A percentile compares a stretch with the other conserved stretches of the same genome.
These are phyloP conservation scores for Adineta ricciae DNA, from an alignment of 2,888 invertebrate species.

Conservation along the genomic window DNA sequence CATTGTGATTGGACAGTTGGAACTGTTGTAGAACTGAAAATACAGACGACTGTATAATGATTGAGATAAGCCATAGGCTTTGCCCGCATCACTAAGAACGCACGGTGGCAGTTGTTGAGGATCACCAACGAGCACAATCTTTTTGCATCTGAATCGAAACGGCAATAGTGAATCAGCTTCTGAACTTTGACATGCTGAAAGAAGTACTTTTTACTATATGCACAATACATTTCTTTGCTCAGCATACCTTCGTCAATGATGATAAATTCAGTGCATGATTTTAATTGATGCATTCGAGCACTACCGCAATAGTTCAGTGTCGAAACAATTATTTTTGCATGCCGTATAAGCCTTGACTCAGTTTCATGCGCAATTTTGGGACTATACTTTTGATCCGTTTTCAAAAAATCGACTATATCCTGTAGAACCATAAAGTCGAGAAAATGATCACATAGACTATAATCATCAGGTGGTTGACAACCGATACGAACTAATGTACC, in stretches of 20 bases:
- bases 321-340: not conserved
- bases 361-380: not conserved
- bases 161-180: not conserved
- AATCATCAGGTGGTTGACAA: constrained; percentile 6
- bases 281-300: not conserved
- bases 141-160: constrained; percentile 40
- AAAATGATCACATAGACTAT: not conserved
- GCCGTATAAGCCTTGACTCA: not conserved
- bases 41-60: constrained; percentile 69
- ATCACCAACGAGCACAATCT: constrained; percentile 73
- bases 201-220: not conserved
- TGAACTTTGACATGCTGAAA: not conserved
- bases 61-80: constrained; percentile 60
- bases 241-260: constrained; percentile 12
- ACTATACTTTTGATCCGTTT: not conserved
- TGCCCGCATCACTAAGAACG: constrained; percentile 66
- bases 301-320: constrained; percentile 1
- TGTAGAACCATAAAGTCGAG: not conserved
- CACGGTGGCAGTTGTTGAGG: constrained; percentile 62
- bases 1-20: constrained; percentile 38
- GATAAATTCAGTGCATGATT: not conserved
- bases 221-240: no score
- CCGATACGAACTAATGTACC: not conserved
- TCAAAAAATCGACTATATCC: not conserved
- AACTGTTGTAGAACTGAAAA: constrained; percentile 52